Evolutionary conservation across 2,797 vertebrate species (phyloP), one percentile per base, ranked within the genome.

Genomic region (Chaenodraco wilsoni): DNA sequence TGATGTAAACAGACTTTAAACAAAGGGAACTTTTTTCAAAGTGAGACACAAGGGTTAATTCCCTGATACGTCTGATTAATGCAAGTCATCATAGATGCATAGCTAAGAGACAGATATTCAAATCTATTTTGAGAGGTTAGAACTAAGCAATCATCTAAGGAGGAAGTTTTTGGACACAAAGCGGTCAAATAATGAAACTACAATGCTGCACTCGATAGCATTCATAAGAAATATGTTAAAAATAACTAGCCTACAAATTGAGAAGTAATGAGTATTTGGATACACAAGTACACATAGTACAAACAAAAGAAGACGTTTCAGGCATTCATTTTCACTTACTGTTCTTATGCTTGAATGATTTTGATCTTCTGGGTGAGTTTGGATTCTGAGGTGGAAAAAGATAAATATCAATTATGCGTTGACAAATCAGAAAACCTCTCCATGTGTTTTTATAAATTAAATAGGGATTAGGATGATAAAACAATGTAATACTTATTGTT

Each of bases 281-380:
- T 16, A 37, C 1, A 41, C 7, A 6, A 16, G 9, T n/a, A 46
- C 9, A 61, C 12, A 56, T 51, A 51, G 44, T 60, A 56, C 2
- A 74, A 74, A 51, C 4, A 62, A 2, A 59, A 33, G 8, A 40
- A 21, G 2, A 40, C 7, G 44, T 43, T 59, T 11, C 21, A 37
- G 52, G 23, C 1, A 23, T 51, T 62, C 0, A 21, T 48, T 49
- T 68, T 15, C 37, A 94, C 96, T 96, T 91, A 98, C 97, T 97
- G 90, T 96, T 98, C 94, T 99, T 99, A 95, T 99, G 98, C 93
- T 98, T 99, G 87, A 99, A 94, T 87, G 98, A 97, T 94, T 99
- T 99, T 86, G 97, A 98, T 95, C 97, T 96, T 94, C 98, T 96
- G 72, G 98, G 98, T 59, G 98, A 99, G 91, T 99, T 99, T 92